A percentile compares a stretch with the other conserved stretches of the same genome.
These are phyloP conservation scores for Halictus ligatus DNA, from an alignment of 2,888 invertebrate species.

Conservation along the genomic window DNA sequence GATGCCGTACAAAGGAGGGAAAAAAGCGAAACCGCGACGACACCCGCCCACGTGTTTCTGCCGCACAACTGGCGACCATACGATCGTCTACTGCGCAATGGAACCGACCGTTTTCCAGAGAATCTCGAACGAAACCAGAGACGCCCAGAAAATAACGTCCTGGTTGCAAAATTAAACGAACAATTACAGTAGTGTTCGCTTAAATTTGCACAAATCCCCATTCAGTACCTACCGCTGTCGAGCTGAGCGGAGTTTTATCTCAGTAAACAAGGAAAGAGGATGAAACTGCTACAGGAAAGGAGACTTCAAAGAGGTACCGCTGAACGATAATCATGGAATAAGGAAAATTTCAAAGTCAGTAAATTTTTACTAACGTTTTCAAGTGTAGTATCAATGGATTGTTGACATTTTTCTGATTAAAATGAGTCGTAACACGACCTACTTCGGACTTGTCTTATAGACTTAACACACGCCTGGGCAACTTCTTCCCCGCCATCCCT, in stretches of 20 bases:
- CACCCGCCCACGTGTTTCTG: constrained; percentile 23
- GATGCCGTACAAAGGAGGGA: constrained; percentile 2
- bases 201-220: too few relatives aligned
- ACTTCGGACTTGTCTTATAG: background rate
- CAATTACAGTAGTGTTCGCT: background rate
- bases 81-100: constrained; percentile 9
- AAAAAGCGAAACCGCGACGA: constrained; percentile 12
- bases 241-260: too few relatives aligned
- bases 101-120: background rate
- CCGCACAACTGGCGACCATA: constrained; percentile 19
- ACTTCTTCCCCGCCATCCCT: background rate
- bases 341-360: background rate
- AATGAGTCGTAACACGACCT: background rate
- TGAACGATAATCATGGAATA: background rate
- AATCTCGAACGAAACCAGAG: background rate
- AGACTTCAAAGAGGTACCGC: too few relatives aligned
- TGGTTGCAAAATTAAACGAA: background rate
- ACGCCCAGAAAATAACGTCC: background rate
- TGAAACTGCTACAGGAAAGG: too few relatives aligned
- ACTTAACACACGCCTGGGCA: background rate
- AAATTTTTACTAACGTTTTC: background rate
- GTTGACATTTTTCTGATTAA: background rate
- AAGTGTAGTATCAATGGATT: too few relatives aligned
- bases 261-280: too few relatives aligned
- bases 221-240: too few relatives aligned